A percentile compares a stretch with the other conserved stretches of the same genome.
Conservation (phyloP, 2,797 vertebrate species). For the Acrocephalus scirpaceus region DNA sequence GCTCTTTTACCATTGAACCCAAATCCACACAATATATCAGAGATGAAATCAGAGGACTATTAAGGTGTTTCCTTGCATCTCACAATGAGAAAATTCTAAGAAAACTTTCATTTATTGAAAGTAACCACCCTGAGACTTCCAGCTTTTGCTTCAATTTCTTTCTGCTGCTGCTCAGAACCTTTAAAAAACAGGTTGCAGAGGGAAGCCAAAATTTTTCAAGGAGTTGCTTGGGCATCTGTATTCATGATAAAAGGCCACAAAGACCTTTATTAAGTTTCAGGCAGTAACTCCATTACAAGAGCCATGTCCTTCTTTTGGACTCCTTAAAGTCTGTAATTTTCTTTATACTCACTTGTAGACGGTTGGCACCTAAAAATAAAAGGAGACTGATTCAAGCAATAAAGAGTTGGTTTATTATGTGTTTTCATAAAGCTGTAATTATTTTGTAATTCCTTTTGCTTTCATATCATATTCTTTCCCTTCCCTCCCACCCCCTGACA, state of each 20-base stretch:
- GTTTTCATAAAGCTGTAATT: neutral
- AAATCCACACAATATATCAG: neutral
- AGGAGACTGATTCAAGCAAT: neutral
- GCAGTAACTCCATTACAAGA: neutral
- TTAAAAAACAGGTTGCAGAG: neutral
- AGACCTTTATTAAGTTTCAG: neutral
- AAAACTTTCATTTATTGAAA: neutral
- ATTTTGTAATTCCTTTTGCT: neutral
- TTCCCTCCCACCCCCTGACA: fast-evolving
- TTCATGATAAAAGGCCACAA: neutral
- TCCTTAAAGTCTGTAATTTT: neutral
- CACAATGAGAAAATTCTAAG: neutral
- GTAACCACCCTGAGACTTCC: neutral
- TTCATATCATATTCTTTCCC: neutral
- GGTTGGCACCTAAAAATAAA: neutral
- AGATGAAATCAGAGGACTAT: neutral
- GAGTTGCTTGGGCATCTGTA: neutral
- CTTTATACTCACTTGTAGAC: neutral
- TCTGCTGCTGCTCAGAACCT: neutral
- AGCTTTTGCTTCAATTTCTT: neutral
- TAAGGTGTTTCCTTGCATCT: neutral
- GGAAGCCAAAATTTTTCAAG: neutral
- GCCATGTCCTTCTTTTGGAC: neutral
- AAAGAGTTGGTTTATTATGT: neutral
- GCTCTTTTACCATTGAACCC: neutral